phyloP scores from a whole-genome alignment of 2,888 invertebrate genomes.

The Schizotus pectinicornis region DNA sequence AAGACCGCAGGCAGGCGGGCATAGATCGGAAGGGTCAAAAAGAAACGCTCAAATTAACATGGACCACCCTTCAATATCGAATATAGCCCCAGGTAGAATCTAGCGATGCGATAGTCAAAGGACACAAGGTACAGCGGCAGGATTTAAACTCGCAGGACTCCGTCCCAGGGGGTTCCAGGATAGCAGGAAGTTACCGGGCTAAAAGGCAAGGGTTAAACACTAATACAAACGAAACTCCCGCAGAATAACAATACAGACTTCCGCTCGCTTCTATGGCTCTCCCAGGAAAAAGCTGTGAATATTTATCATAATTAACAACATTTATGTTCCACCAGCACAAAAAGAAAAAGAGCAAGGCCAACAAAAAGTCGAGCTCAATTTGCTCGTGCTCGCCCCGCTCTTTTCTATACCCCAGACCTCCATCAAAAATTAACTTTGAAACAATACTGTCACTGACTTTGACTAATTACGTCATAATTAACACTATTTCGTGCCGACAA shows the following conservation, averaged over 20 bases:
- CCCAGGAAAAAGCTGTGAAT: slow-evolving; percentile 61
- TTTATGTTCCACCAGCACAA: slow-evolving; percentile 55
- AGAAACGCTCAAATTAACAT: slow-evolving; percentile 43
- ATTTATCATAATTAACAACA: slow-evolving; percentile 62
- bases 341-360: slow-evolving; percentile 55
- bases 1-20: slow-evolving; percentile 27
- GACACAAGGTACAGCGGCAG: slow-evolving; percentile 48
- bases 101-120: slow-evolving; percentile 44
- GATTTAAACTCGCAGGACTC: slow-evolving; percentile 54
- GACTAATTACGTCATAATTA: slow-evolving; percentile 19
- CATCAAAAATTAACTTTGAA: slow-evolving; percentile 33
- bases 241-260: slow-evolving; percentile 59
- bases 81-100: slow-evolving; percentile 37
- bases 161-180: slow-evolving; percentile 56
- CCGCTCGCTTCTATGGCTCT: slow-evolving; percentile 58
- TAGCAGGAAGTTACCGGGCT: slow-evolving; percentile 58
- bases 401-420: slow-evolving; percentile 28
- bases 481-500: not conserved
- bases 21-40: slow-evolving; percentile 34
- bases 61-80: slow-evolving; percentile 43
- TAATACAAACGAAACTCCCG: slow-evolving; percentile 58
- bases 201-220: slow-evolving; percentile 61
- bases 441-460: slow-evolving; percentile 38
- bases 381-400: slow-evolving; percentile 45
- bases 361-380: slow-evolving; percentile 56